Conservation (phyloP, 2,888 invertebrate species). For the Ryuthela nishihirai region DNA sequence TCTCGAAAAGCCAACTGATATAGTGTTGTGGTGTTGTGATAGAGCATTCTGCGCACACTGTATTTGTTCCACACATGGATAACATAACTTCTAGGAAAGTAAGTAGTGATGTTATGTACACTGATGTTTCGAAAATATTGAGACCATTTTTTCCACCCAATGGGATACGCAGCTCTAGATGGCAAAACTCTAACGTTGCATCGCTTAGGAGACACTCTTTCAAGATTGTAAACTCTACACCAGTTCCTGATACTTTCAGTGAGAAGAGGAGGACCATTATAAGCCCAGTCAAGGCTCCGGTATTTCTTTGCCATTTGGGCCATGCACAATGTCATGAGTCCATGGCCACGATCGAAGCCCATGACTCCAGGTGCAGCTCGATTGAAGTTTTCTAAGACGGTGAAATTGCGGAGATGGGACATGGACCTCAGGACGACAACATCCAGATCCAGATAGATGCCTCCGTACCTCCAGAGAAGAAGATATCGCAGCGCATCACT, state of each 20-base stretch:
- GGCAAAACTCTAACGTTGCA: constrained; percentile 1
- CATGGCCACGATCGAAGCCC: background rate
- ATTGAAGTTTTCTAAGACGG: background rate
- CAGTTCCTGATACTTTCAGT: background rate
- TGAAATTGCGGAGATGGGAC: background rate
- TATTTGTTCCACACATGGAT: constrained; percentile 4
- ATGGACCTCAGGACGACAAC: constrained; percentile 5
- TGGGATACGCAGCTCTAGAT: background rate
- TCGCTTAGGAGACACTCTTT: background rate
- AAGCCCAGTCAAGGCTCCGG: background rate
- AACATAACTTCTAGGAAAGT: background rate
- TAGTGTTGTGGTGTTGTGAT: background rate
- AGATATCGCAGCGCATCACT: constrained; percentile 1
- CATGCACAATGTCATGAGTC: background rate
- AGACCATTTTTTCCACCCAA: background rate
- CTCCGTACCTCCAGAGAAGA: constrained; percentile 1
- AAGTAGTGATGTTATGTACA: background rate
- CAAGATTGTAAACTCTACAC: background rate
- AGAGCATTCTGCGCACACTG: background rate
- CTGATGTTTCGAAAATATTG: background rate
- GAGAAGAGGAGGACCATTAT: background rate
- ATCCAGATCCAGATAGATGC: constrained; percentile 11
- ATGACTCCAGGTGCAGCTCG: background rate
- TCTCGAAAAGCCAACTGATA: constrained; percentile 2
- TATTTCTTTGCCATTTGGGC: background rate